These are phyloP conservation scores for Halocaridina rubra DNA, from an alignment of 2,888 invertebrate genomes.

Conservation along the genomic window DNA sequence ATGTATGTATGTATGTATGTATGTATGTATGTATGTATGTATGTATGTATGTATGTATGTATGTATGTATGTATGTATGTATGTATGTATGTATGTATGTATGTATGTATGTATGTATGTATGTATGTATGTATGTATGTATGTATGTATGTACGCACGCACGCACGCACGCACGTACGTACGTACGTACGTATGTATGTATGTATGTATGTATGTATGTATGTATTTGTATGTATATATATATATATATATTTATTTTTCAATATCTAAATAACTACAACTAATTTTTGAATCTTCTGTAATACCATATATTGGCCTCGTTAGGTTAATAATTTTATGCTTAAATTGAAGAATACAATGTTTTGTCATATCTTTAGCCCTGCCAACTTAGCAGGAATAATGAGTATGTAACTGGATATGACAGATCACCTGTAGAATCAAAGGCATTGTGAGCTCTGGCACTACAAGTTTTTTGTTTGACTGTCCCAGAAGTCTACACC, in stretches of 20 bases:
- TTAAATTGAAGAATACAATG: no score
- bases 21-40: conserved; percentile 18
- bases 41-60: conserved; percentile 4
- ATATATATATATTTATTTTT: conserved; percentile 5
- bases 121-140: conserved; percentile 17
- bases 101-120: background rate
- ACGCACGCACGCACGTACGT: background rate
- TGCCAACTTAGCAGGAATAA: no score
- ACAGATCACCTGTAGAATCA: no score
- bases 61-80: background rate
- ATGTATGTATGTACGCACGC: background rate
- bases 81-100: background rate
- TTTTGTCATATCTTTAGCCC: no score
- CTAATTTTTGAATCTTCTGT: no score
- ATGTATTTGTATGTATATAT: conserved; percentile 13
- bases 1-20: conserved; percentile 26
- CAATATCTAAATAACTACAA: background rate
- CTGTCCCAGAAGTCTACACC: no score
- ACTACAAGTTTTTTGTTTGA: no score
- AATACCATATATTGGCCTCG: no score
- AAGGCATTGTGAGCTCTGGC: no score
- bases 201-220: conserved; percentile 6
- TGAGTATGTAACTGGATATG: no score
- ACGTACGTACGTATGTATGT: background rate
- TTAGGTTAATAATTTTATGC: no score